phyloP scores from a whole-genome alignment of 2,888 invertebrate genomes.

The Macaria liturata region DNA sequence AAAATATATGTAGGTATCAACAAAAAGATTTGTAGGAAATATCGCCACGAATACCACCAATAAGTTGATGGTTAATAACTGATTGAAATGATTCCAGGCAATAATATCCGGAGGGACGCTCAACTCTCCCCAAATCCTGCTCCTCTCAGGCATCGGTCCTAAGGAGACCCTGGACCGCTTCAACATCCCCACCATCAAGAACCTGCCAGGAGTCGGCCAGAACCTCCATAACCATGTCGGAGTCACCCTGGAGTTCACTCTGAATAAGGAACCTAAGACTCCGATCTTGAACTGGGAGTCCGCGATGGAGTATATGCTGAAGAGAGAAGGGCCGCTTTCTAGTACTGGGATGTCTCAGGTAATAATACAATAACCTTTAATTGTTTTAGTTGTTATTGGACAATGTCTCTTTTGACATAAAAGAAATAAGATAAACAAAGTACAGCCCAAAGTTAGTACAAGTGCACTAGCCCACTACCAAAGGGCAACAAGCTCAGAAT shows the following conservation, averaged over 20 bases:
- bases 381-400: no score
- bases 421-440: no score
- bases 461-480: no score
- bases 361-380: constrained; percentile 4
- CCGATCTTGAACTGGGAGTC: constrained; percentile 85
- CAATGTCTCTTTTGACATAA: no score
- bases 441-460: no score
- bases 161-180: constrained; percentile 82
- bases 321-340: constrained; percentile 84
- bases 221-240: constrained; percentile 88
- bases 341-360: constrained; percentile 87
- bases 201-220: constrained; percentile 87
- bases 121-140: constrained; percentile 86
- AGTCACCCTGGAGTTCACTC: constrained; percentile 80
- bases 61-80: background rate
- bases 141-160: constrained; percentile 87
- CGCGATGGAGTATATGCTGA: constrained; percentile 84
- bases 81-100: constrained; percentile 52
- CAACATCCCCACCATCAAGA: constrained; percentile 83
- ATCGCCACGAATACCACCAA: no score
- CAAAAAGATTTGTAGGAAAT: no score
- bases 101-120: constrained; percentile 85
- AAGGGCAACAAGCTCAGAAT: no score
- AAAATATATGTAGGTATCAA: no score
- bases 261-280: constrained; percentile 75